Percentiles rank a stretch among this genome's conserved stretches.
These are phyloP conservation scores for Prunella himalayana DNA, from an alignment of 2,113 vertebrate genomes.

Conservation along the genomic window DNA sequence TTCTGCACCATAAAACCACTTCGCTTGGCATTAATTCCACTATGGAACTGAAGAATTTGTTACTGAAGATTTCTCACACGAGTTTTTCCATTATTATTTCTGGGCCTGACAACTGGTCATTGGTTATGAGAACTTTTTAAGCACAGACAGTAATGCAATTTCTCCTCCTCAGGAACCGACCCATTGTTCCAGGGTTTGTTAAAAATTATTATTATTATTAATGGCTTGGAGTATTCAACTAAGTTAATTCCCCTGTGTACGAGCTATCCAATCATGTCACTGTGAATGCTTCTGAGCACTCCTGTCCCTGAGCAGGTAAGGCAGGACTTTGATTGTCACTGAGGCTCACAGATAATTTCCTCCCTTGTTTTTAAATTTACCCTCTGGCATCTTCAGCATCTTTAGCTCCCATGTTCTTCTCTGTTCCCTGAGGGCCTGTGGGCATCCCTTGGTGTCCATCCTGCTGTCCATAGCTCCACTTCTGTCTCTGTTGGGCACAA, in stretches of 20 bases:
- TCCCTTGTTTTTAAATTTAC: neutral
- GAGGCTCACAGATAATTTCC: neutral
- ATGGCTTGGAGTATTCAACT: neutral
- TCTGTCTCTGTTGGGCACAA: neutral
- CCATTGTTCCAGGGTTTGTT: neutral
- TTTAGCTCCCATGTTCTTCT: accelerated
- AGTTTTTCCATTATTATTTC: neutral
- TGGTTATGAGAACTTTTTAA: neutral
- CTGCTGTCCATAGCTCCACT: accelerated
- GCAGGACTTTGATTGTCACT: neutral
- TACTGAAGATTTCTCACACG: neutral
- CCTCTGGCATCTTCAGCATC: neutral
- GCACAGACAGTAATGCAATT: neutral
- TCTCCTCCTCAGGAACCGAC: neutral
- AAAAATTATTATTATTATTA: neutral
- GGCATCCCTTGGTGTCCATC: accelerated
- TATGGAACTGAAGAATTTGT: neutral
- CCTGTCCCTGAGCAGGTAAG: accelerated
- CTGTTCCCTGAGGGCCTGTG: accelerated
- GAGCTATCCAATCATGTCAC: accelerated
- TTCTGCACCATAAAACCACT: neutral
- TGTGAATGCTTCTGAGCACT: accelerated
- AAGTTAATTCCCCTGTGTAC: neutral
- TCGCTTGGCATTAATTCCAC: neutral
- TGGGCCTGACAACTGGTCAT: neutral